Evolutionary conservation across 53 echinoderm and acorn worm genomes (phyloP), one percentile per base, ranked within the genome.

Genomic region (Glandiceps talaboti): DNA sequence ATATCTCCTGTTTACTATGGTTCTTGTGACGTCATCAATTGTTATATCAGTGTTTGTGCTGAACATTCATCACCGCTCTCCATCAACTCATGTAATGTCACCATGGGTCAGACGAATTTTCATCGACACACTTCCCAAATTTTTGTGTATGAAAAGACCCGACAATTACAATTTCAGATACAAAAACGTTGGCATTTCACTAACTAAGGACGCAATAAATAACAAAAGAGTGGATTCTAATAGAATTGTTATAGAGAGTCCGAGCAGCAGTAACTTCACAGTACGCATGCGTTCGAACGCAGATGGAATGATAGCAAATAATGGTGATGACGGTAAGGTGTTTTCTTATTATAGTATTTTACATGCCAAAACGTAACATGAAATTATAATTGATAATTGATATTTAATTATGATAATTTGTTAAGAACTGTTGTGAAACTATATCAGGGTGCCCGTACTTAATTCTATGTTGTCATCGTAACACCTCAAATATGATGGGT

Each of bases 1-100:
- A 84, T 99, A 94, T 80, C 85, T 99, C 14, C 86, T 92, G 25
- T 99, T 99, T 85, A 99, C 99, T 64, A 99, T 94, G 93, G 81
- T 94, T 6, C 83, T 99, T 32, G 99, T 99, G 30, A 83, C 99
- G 30, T 99, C 99, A 33, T 99, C 99, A 74, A 99, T 99, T 74
- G 86, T 92, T 29, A 82, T 99, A 73, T 91, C 99, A 32, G 91
- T 94, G 1, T 88, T 99, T 75, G 87, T 99, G 29, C 86, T 99
- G 29, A 99, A 99, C 79, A 87, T 99, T 32, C 89, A 92, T 27
- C 90, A 88, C 81, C 84, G 99, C 31, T 91, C 99, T 20, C 93
- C 99, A 30, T 85, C 90, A 30, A 88, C 90, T 14, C 99, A 99
- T 88, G 90, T 77, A 73, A 93, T 99, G 93, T 85, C 99, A 1